A percentile compares a stretch with the other conserved stretches of the same genome.
phyloP scores from a whole-genome alignment of 2,888 invertebrate genomes.

The Tetrapedia diversipes region DNA sequence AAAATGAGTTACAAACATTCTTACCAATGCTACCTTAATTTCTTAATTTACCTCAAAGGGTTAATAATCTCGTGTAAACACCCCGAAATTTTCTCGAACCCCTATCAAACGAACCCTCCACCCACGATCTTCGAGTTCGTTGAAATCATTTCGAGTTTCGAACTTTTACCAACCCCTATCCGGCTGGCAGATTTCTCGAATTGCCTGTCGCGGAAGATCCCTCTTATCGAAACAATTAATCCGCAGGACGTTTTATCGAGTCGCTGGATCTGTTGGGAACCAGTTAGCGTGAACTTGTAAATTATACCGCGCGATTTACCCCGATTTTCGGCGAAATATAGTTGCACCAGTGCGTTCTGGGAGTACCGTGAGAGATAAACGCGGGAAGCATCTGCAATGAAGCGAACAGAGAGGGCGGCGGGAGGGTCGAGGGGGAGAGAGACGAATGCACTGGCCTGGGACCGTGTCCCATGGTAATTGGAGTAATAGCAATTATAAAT shows the following conservation, averaged over 20 bases:
- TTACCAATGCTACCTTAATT: too few species aligned
- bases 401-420: background rate
- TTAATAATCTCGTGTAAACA: too few species aligned
- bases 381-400: background rate
- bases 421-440: background rate
- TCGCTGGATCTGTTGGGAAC: background rate
- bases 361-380: slow-evolving; percentile 15
- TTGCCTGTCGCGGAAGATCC: background rate
- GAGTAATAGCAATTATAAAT: background rate
- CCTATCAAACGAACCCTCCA: background rate
- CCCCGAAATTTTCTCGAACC: background rate
- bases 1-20: too few species aligned
- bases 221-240: slow-evolving; percentile 46
- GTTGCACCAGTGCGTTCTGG: background rate
- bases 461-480: background rate
- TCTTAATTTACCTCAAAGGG: too few species aligned
- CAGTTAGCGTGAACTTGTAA: slow-evolving; percentile 34
- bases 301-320: background rate
- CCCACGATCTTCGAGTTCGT: background rate
- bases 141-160: slow-evolving; percentile 1
- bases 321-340: background rate
- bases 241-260: slow-evolving; percentile 21
- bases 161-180: background rate
- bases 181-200: background rate
- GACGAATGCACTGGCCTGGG: background rate